phyloP scores from a whole-genome alignment of 2,113 vertebrate species.

The Anarhynchus alexandrinus region DNA sequence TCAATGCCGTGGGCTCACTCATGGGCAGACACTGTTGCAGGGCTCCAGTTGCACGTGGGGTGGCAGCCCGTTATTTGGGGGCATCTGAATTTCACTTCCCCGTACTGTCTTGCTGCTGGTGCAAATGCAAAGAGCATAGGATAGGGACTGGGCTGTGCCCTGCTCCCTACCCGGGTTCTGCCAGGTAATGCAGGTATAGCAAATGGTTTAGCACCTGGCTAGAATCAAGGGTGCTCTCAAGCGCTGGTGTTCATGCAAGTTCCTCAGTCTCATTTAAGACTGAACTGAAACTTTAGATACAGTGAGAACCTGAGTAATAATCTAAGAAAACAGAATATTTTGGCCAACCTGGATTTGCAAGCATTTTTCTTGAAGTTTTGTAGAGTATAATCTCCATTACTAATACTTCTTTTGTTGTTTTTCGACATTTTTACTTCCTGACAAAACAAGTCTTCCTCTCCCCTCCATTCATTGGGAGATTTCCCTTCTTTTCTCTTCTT shows the following conservation, averaged over 20 bases:
- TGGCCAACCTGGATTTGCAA: background rate
- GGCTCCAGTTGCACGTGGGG: background rate
- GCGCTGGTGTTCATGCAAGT: background rate
- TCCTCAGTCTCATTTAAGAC: background rate
- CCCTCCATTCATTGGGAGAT: rapidly evolving
- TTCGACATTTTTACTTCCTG: background rate
- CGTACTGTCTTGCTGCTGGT: background rate
- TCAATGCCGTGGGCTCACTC: rapidly evolving
- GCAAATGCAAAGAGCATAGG: background rate
- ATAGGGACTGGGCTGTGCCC: background rate
- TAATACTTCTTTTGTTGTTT: background rate
- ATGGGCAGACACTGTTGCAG: background rate
- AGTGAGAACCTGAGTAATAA: background rate
- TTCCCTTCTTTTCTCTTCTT: background rate
- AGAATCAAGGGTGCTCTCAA: background rate
- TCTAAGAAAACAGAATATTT: background rate
- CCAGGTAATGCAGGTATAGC: background rate
- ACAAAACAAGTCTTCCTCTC: background rate
- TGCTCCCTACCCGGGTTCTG: background rate
- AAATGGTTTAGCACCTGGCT: background rate
- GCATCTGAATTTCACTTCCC: background rate
- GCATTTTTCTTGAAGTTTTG: background rate
- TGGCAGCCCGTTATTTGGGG: background rate
- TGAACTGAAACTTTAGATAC: background rate
- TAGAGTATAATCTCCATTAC: background rate